Conservation (phyloP, 2,888 invertebrate species). For the Panorpa germanica region DNA sequence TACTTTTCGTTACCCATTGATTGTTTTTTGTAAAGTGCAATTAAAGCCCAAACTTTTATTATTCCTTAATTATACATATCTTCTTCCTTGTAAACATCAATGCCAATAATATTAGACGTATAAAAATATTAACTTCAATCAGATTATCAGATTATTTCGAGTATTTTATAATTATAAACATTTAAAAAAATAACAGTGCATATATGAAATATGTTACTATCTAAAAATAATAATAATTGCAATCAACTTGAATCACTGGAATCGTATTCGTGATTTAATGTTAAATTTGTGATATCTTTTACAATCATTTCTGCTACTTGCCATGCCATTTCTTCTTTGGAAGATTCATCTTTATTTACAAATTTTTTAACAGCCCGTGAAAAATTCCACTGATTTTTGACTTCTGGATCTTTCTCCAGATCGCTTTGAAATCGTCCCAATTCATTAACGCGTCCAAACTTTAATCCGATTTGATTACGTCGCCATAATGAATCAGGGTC, state of each 20-base stretch:
- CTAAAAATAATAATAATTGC: conserved; percentile 1
- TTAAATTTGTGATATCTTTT: conserved; percentile 81
- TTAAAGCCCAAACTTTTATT: too few species aligned
- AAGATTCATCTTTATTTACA: too few species aligned
- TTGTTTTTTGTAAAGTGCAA: too few species aligned
- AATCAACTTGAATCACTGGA: conserved; percentile 10
- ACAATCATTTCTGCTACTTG: conserved; percentile 95
- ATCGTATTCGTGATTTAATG: conserved; percentile 29
- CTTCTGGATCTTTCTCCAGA: conserved; percentile 59
- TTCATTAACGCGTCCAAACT: conserved; percentile 71
- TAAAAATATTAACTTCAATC: too few species aligned
- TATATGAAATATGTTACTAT: conserved; percentile 1
- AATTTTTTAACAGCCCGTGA: conserved; percentile 50
- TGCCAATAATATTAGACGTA: too few species aligned
- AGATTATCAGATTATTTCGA: conserved; percentile 7
- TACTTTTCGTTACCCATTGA: too few species aligned
- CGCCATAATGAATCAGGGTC: conserved; percentile 84
- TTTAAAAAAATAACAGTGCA: neutral
- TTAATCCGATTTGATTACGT: conserved; percentile 53
- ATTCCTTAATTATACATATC: too few species aligned
- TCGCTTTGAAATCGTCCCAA: conserved; percentile 84
- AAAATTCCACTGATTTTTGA: conserved; percentile 23
- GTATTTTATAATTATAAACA: neutral
- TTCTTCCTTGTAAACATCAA: too few species aligned
- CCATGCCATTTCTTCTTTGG: conserved; percentile 95